These are phyloP conservation scores for Plemyria rubiginata DNA, from an alignment of 2,888 invertebrate genomes.

Conservation along the genomic window DNA sequence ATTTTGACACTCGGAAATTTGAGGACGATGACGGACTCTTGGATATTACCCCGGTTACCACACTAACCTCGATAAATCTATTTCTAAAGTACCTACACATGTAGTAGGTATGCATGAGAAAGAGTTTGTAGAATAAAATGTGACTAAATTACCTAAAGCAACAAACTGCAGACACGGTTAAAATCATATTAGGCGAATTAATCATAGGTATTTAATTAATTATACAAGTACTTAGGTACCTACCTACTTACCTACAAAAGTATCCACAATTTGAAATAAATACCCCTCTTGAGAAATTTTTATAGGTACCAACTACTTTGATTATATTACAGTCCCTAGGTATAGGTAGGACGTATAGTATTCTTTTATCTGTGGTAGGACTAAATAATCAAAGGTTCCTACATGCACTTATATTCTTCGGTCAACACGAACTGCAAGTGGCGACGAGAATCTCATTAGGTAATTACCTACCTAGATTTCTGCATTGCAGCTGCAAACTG, in stretches of 20 bases:
- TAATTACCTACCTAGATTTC: background rate
- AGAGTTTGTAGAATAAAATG: background rate
- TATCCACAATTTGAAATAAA: too few relatives aligned
- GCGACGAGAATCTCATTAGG: background rate
- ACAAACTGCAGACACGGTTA: too few relatives aligned
- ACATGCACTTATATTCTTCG: background rate
- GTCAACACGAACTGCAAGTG: background rate
- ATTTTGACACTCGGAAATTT: slow-evolving; percentile 76
- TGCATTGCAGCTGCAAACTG: too few relatives aligned
- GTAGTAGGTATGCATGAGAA: background rate
- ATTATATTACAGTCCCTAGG: too few relatives aligned
- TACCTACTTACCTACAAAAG: background rate
- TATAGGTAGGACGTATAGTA: too few relatives aligned
- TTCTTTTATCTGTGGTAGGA: too few relatives aligned
- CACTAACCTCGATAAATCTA: slow-evolving; percentile 1
- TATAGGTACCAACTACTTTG: too few relatives aligned
- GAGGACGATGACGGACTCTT: slow-evolving; percentile 44
- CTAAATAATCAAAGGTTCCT: too few relatives aligned
- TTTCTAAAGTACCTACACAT: background rate
- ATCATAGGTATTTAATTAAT: too few relatives aligned
- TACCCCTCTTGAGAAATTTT: too few relatives aligned
- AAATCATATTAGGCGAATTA: too few relatives aligned
- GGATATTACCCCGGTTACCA: slow-evolving; percentile 13
- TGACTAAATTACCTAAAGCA: background rate
- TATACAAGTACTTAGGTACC: too few relatives aligned